Conservation (phyloP, 2,797 vertebrate genomes). For the Columba guinea region DNA sequence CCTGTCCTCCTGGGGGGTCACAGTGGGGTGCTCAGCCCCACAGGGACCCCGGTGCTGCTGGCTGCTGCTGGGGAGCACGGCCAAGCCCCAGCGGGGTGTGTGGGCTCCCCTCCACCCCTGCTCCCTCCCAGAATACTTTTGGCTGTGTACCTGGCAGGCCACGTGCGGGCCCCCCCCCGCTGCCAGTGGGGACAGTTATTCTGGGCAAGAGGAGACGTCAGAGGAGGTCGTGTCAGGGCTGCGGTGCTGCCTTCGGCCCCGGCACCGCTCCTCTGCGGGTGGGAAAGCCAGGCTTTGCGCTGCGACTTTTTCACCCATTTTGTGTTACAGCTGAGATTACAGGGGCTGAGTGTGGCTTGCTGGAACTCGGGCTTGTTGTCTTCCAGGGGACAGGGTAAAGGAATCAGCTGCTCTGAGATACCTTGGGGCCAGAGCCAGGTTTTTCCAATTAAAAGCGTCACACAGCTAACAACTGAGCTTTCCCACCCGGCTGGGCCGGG, state of each 20-base stretch:
- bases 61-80: background rate
- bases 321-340: background rate
- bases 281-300: fast-evolving
- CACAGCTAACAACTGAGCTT: background rate
- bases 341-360: fast-evolving
- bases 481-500: background rate
- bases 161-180: fast-evolving
- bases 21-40: background rate
- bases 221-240: background rate
- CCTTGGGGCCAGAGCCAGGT: fast-evolving
- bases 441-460: background rate
- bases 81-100: background rate
- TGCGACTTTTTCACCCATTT: fast-evolving
- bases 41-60: background rate
- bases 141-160: background rate
- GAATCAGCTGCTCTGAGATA: fast-evolving
- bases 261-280: fast-evolving
- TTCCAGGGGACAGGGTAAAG: background rate
- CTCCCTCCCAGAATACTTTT: background rate
- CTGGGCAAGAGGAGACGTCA: background rate
- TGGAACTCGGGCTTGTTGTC: background rate
- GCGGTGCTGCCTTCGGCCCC: background rate
- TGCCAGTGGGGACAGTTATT: background rate
- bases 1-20: fast-evolving
- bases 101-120: fast-evolving